Evolutionary conservation across 2,888 invertebrate genomes (phyloP).

Genomic region (Drymonia ruficornis): DNA sequence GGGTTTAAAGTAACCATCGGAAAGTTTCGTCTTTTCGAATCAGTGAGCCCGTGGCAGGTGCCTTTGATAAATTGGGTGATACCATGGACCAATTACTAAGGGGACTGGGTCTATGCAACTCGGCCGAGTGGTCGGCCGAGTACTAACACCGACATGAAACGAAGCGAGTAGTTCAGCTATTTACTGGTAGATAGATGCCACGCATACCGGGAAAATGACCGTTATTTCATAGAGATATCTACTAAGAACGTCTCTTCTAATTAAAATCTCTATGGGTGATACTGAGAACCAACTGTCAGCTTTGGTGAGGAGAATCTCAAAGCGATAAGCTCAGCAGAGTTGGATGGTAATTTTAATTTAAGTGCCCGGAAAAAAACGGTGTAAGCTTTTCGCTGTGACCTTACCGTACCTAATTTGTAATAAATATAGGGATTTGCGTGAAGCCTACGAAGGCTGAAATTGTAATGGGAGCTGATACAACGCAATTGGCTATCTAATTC

Average conservation of each 20-base stretch:
- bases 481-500: neutral
- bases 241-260: too few relatives aligned
- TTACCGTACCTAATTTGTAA: conserved; percentile 6
- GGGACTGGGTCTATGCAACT: too few relatives aligned
- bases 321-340: conserved; percentile 35
- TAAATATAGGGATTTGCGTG: conserved; percentile 6
- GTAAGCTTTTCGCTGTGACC: conserved; percentile 12
- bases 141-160: too few relatives aligned
- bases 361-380: conserved; percentile 18
- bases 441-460: neutral
- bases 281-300: conserved; percentile 35
- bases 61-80: conserved; percentile 45
- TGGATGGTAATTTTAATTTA: conserved; percentile 29
- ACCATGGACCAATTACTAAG: too few relatives aligned
- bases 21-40: conserved; percentile 24
- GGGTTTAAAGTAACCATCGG: too few relatives aligned
- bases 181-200: too few relatives aligned
- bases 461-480: neutral
- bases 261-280: too few relatives aligned
- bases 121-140: too few relatives aligned
- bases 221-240: too few relatives aligned
- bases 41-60: conserved; percentile 42
- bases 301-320: conserved; percentile 30
- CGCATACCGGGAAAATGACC: too few relatives aligned
- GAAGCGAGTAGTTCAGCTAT: too few relatives aligned